Percentiles rank a stretch among this genome's conserved stretches.
phyloP scores from a whole-genome alignment of 2,797 vertebrate species.

The Chelidonichthys spinosus region DNA sequence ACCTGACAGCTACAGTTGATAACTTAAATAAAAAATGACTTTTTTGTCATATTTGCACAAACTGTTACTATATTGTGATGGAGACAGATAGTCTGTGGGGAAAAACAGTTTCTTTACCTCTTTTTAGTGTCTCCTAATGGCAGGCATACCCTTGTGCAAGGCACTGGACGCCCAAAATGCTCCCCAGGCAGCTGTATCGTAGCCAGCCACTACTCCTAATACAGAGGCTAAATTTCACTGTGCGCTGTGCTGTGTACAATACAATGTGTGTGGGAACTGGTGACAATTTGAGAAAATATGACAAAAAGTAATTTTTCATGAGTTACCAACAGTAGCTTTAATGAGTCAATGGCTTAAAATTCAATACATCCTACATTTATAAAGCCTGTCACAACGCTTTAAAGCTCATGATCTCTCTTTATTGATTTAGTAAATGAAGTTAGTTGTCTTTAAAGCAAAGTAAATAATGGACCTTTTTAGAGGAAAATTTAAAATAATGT shows the following conservation, averaged over 20 bases:
- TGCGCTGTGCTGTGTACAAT: too few species aligned
- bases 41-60: background rate
- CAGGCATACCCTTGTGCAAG: background rate
- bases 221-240: too few species aligned
- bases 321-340: background rate
- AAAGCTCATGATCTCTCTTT: background rate
- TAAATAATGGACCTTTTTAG: background rate
- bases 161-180: too few species aligned
- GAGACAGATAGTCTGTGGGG: background rate
- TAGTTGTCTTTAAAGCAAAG: background rate
- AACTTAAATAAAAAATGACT: background rate
- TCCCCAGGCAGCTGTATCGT: too few species aligned
- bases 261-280: too few species aligned
- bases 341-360: background rate
- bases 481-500: background rate
- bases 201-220: too few species aligned
- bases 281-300: too few species aligned
- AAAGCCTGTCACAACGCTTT: background rate
- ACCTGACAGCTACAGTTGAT: background rate
- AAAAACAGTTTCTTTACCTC: background rate
- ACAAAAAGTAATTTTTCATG: too few species aligned
- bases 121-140: background rate
- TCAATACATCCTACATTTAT: background rate
- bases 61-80: background rate
- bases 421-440: background rate